Evolutionary conservation across 1,140 invertebrate genomes (phyloP), one percentile per base, ranked within the genome.

Genomic region (Drosophila lini): DNA sequence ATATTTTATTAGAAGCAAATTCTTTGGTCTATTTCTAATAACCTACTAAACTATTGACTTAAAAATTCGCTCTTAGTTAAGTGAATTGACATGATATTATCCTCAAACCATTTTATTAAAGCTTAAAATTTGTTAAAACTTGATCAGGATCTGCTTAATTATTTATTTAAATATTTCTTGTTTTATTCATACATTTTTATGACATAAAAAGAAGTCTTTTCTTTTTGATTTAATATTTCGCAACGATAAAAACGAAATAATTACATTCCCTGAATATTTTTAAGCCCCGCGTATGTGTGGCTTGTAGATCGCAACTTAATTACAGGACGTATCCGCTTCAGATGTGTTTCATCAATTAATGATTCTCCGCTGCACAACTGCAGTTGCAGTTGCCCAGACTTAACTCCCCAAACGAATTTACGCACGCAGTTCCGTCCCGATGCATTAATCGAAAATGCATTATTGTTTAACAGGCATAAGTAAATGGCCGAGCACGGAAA

Each of bases 391-490:
- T 7, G 48, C 45, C 25, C 28, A 36, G 34, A 34, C 15, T 64
- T 16, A 32, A 32, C 42, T 25, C 15, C 16, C 13, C 16, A 36
- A 53, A 10, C 52, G 52, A 53, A 22, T 53, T 55, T 50, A 50
- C 48, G 28, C 31, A 32, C 25, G 10, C 31, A 63, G 64, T 50
- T 53, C 16, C 48, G 25, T n/a, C 38, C 25, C n/a, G 38, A 25
- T 38, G n/a, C 38, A 74, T 42, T 74, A 53, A 75, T 75, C 71
- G 71, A 38, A 75, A 75, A 76, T 57, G 53, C 73, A 76, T 76
- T 76, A 67, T 67, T 76, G 73, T 76, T 76, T 41, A 76, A 76
- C 71, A 59, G 74, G 42, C 74, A 76, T 76, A 76, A 76, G 74
- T 68, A 60, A 76, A 76, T 67, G 45, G 47, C 28, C 47, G 38